Evolutionary conservation across 2,888 invertebrate genomes (phyloP).

Genomic region (Dione vanillae): DNA sequence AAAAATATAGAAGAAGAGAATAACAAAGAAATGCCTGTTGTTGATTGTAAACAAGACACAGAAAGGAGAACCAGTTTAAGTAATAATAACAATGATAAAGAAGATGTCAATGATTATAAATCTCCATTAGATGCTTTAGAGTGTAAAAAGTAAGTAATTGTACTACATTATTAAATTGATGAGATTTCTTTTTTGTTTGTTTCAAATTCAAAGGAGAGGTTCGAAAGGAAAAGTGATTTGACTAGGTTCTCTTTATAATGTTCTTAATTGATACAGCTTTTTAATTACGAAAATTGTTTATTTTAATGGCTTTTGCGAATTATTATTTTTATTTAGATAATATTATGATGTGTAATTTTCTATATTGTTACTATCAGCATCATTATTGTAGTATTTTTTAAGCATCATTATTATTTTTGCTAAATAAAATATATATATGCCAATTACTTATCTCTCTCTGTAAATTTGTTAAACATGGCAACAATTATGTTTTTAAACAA

Average conservation of each 20-base stretch:
- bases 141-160: constrained; percentile 46
- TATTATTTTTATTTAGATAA: not conserved
- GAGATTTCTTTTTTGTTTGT: too few relatives aligned
- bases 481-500: not conserved
- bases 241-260: too few relatives aligned
- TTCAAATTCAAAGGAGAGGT: too few relatives aligned
- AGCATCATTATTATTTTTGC: not conserved
- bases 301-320: not conserved
- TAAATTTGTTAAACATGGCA: not conserved
- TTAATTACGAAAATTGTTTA: not conserved
- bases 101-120: constrained; percentile 65
- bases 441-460: not conserved
- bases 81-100: constrained; percentile 46
- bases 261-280: too few relatives aligned
- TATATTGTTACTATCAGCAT: not conserved
- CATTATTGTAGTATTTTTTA: not conserved
- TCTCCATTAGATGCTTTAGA: constrained; percentile 73
- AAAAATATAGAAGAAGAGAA: constrained; percentile 31
- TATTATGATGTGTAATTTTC: not conserved
- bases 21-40: constrained; percentile 23
- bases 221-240: too few relatives aligned
- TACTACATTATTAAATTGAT: not conserved
- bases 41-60: constrained; percentile 12
- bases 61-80: constrained; percentile 49
- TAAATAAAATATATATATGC: not conserved